Conservation (phyloP, 2,113 vertebrate genomes). For the Capra hircus region DNA sequence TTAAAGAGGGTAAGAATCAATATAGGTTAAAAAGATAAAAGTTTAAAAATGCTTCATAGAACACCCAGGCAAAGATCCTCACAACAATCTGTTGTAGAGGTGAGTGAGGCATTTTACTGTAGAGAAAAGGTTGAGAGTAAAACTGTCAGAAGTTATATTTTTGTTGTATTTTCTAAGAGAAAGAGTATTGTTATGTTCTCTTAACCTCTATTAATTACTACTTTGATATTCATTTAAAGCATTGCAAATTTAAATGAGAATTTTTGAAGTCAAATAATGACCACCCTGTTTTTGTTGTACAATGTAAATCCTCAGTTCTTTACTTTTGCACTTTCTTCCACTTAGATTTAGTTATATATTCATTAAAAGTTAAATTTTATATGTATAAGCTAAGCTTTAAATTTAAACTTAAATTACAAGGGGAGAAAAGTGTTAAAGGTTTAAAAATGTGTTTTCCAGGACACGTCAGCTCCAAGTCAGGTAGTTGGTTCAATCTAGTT, state of each 20-base stretch:
- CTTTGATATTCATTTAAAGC: conserved; percentile 44
- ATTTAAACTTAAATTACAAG: conserved; percentile 46
- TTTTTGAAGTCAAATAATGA: conserved; percentile 25
- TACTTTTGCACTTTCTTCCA: conserved; percentile 3
- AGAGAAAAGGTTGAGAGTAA: conserved; percentile 32
- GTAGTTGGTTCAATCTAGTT: conserved; percentile 46
- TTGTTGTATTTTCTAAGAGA: conserved; percentile 61
- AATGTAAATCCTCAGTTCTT: conserved; percentile 5
- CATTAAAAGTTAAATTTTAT: conserved; percentile 29
- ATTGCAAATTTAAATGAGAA: conserved; percentile 45
- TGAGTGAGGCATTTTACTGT: conserved; percentile 38
- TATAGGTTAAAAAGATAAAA: conserved; percentile 22
- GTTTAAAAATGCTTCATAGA: conserved; percentile 40
- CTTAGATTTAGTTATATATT: neutral
- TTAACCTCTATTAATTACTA: conserved; percentile 47
- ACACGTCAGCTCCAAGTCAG: conserved; percentile 23
- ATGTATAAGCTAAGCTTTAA: conserved; percentile 16
- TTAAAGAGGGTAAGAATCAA: conserved; percentile 32
- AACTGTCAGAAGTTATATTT: conserved; percentile 50
- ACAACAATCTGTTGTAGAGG: neutral
- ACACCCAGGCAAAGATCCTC: neutral
- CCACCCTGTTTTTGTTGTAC: neutral
- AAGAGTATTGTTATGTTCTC: conserved; percentile 47
- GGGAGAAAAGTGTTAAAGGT: conserved; percentile 32
- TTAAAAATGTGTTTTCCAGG: conserved; percentile 41